Percentiles rank a stretch among this genome's conserved stretches.
These are phyloP conservation scores for Brachymystax lenok DNA, from an alignment of 2,797 vertebrate species.

Conservation along the genomic window DNA sequence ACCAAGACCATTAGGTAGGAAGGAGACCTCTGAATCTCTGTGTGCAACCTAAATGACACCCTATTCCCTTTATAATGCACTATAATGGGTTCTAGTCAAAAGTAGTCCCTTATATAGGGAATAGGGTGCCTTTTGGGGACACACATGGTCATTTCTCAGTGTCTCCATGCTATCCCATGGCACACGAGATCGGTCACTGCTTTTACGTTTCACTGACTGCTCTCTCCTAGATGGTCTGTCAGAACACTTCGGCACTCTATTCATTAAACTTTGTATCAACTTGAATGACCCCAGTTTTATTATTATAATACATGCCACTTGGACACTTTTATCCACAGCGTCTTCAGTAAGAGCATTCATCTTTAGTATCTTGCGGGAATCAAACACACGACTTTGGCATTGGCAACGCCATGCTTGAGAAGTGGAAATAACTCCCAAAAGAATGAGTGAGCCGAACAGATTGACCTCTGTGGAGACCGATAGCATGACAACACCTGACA, in stretches of 20 bases:
- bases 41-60: neutral
- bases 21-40: neutral
- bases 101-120: no score
- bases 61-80: no score
- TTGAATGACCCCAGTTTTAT: neutral
- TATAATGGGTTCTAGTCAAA: no score
- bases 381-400: neutral
- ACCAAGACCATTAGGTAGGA: slow-evolving; percentile 20
- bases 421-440: neutral
- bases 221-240: neutral
- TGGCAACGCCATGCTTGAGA: neutral
- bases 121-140: no score
- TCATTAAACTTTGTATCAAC: neutral
- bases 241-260: neutral
- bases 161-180: neutral
- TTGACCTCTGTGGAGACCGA: neutral
- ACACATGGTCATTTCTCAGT: neutral
- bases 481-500: neutral
- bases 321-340: neutral
- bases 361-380: neutral
- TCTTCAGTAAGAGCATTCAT: neutral
- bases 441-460: neutral
- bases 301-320: neutral
- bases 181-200: neutral
- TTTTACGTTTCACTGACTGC: neutral